phyloP scores from a whole-genome alignment of 2,113 vertebrate genomes.

The Mormyrus lacerda region DNA sequence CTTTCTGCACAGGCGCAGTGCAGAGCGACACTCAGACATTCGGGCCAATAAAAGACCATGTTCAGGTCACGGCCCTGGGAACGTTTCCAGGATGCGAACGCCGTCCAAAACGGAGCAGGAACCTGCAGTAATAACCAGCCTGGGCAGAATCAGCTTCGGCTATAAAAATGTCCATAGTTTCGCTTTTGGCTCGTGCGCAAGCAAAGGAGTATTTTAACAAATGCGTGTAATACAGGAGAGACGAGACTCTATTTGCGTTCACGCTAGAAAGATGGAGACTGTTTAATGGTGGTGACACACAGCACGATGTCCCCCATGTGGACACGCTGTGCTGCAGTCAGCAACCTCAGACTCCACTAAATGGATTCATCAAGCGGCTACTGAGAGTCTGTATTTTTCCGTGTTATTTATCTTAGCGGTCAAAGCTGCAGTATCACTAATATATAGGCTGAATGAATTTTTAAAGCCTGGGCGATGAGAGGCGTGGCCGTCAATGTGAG shows the following conservation, averaged over 20 bases:
- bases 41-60: background rate
- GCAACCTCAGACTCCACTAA: slow-evolving; percentile 12
- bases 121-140: too few species aligned
- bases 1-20: background rate
- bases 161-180: background rate
- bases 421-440: background rate
- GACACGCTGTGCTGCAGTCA: slow-evolving; percentile 8
- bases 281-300: slow-evolving; percentile 4
- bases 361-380: slow-evolving; percentile 22
- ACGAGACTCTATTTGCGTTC: background rate
- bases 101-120: background rate
- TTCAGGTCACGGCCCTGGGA: background rate
- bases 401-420: background rate
- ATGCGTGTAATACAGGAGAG: background rate
- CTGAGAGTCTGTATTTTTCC: background rate
- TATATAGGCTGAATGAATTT: background rate
- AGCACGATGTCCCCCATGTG: slow-evolving; percentile 13
- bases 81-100: background rate
- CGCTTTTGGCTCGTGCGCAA: background rate
- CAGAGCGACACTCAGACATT: too few species aligned
- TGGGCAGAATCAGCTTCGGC: background rate
- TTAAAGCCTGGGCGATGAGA: background rate
- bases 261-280: slow-evolving; percentile 8
- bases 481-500: background rate
- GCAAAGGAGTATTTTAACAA: too few species aligned